These are phyloP conservation scores for Anguilla marmorata DNA, from an alignment of 2,797 vertebrate genomes.

Conservation along the genomic window DNA sequence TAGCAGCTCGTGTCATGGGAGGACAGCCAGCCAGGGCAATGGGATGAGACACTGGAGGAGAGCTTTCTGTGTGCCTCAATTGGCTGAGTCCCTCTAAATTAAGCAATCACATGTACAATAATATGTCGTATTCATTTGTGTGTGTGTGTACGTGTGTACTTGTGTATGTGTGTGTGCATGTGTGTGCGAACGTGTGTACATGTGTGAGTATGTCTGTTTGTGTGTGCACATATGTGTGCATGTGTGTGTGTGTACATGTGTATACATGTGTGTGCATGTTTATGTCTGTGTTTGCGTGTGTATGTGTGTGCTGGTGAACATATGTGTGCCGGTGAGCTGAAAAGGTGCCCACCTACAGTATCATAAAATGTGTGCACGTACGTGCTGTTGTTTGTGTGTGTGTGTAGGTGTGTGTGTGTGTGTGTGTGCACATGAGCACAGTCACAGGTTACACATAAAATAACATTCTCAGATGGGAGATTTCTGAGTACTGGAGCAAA, in stretches of 20 bases:
- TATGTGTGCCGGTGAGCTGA: not conserved
- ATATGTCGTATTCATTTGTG: not conserved
- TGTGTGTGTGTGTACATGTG: not conserved
- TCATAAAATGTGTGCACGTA: too few species aligned
- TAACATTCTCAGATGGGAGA: not conserved
- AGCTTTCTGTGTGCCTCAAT: conserved; percentile 17
- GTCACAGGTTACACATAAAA: not conserved
- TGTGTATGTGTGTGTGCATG: not conserved
- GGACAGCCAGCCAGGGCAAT: not conserved
- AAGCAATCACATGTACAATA: not conserved
- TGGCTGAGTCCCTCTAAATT: not conserved
- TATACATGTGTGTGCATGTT: not conserved
- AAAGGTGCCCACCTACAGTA: too few species aligned
- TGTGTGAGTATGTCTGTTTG: not conserved
- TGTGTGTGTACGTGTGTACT: conserved; percentile 25
- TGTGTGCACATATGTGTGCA: not conserved
- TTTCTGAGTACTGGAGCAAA: not conserved
- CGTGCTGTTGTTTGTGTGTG: not conserved
- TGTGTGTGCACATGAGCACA: not conserved
- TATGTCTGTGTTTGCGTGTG: not conserved
- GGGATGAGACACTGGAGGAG: not conserved
- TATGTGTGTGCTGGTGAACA: not conserved
- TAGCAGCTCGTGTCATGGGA: conserved; percentile 46
- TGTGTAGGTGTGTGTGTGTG: not conserved
- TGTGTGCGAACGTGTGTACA: conserved; percentile 38